These are phyloP conservation scores for Oikopleura albicans DNA, from an alignment of 23 tunicate species.

Conservation along the genomic window DNA sequence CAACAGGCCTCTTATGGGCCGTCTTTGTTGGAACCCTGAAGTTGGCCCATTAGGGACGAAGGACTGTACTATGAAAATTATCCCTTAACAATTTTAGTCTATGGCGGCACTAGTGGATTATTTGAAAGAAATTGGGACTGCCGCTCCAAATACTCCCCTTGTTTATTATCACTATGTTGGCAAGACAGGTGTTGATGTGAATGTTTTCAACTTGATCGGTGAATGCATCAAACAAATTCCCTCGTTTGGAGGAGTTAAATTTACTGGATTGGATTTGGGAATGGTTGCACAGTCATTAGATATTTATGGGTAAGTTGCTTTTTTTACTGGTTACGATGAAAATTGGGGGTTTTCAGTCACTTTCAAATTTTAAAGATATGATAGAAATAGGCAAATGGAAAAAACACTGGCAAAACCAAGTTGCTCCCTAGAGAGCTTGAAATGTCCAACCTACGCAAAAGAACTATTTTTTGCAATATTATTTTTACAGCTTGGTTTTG, in stretches of 20 bases:
- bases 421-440: no score
- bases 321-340: background rate
- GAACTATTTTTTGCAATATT: no score
- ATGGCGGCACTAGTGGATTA: slow-evolving; percentile 34
- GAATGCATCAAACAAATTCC: slow-evolving; percentile 28
- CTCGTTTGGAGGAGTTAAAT: slow-evolving; percentile 55
- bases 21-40: no score
- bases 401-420: no score
- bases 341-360: background rate
- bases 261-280: slow-evolving; percentile 29
- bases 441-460: no score
- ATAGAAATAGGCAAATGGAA: no score
- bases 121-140: slow-evolving; percentile 39
- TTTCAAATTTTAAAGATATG: background rate
- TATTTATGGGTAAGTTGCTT: slow-evolving; percentile 30
- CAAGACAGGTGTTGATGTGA: slow-evolving; percentile 33
- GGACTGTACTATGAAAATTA: no score
- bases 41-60: no score
- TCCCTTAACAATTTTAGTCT: no score
- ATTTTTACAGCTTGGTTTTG: no score
- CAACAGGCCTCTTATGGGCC: no score
- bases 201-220: slow-evolving; percentile 22
- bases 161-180: slow-evolving; percentile 52
- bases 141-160: slow-evolving; percentile 41
- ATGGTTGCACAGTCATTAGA: slow-evolving; percentile 40